phyloP scores from a whole-genome alignment of 92 coral and sea anemone species.

The Actinostola sp. region DNA sequence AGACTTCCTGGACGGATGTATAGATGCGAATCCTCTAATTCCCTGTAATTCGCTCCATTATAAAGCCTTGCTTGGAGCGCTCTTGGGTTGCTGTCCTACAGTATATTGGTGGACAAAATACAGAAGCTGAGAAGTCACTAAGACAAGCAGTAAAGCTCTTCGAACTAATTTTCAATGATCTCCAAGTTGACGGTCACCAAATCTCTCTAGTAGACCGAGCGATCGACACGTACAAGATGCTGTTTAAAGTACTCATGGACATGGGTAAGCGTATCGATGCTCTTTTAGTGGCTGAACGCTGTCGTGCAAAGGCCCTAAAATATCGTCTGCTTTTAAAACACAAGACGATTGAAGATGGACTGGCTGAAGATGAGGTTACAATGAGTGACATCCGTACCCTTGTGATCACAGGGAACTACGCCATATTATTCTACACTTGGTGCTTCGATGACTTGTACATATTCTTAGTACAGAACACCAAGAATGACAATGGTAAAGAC shows the following conservation, averaged over 20 bases:
- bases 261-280: neutral
- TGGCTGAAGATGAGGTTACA: neutral
- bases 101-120: no score
- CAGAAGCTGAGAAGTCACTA: neutral
- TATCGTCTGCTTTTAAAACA: neutral
- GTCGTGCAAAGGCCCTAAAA: neutral
- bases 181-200: neutral
- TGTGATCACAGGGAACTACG: neutral
- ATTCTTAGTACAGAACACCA: neutral
- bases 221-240: neutral
- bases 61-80: no score
- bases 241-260: neutral
- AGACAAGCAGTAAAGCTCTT: neutral
- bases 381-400: neutral
- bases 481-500: neutral
- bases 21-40: no score
- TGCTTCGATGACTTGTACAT: neutral
- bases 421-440: neutral
- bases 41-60: no score
- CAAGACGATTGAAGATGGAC: neutral
- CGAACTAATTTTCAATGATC: neutral
- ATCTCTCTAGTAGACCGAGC: neutral
- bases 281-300: neutral
- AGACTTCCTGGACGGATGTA: no score
- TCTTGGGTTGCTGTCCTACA: no score